These are phyloP conservation scores for Macrophya annulata DNA, from an alignment of 2,888 invertebrate species.

Conservation along the genomic window DNA sequence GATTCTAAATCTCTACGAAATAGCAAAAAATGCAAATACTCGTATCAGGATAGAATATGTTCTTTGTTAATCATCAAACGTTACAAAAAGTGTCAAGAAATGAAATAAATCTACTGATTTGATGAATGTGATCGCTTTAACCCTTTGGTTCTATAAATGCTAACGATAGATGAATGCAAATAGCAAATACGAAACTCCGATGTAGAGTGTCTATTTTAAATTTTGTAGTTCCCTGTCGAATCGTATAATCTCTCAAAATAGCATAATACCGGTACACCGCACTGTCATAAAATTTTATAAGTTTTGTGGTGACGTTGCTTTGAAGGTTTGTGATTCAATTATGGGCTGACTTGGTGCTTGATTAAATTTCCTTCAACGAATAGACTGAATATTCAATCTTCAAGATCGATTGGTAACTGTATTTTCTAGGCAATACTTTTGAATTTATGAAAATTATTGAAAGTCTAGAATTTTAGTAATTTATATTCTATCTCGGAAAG, in stretches of 20 bases:
- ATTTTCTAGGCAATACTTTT: not conserved
- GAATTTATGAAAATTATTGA: not conserved
- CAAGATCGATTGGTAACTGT: not conserved
- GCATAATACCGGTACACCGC: not conserved
- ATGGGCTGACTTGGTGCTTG: not conserved
- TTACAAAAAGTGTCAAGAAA: not conserved
- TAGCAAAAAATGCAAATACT: too few species aligned
- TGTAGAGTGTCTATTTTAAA: not conserved
- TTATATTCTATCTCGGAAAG: not conserved
- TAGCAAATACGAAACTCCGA: not conserved
- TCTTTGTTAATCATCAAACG: not conserved
- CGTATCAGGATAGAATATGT: too few species aligned
- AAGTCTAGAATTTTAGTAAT: not conserved
- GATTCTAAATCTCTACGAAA: not conserved
- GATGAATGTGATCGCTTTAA: not conserved
- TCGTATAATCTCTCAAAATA: slow-evolving; percentile 2
- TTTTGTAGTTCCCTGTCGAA: not conserved
- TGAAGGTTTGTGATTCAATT: slow-evolving; percentile 10
- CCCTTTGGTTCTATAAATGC: not conserved
- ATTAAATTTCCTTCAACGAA: not conserved
- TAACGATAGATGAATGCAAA: not conserved
- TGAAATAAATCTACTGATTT: not conserved
- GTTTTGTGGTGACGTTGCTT: slow-evolving; percentile 1
- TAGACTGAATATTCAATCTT: not conserved
- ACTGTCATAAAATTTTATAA: not conserved